phyloP scores from a whole-genome alignment of 2,888 invertebrate genomes.

The Monoplex corrugatus region DNA sequence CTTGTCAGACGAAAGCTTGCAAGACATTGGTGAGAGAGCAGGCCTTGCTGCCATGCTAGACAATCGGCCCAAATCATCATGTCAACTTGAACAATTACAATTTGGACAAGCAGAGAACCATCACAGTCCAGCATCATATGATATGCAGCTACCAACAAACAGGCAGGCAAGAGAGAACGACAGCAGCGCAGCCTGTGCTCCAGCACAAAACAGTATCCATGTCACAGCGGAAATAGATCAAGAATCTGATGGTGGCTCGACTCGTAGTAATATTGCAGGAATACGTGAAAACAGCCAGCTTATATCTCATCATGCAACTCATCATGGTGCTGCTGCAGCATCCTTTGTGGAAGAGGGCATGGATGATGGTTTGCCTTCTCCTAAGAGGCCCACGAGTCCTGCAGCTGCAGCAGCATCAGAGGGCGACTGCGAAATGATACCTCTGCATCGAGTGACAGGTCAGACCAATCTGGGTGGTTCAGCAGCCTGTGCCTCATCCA shows the following conservation, averaged over 20 bases:
- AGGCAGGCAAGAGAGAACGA: background rate
- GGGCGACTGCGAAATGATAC: background rate
- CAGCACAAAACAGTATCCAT: background rate
- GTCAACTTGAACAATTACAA: slow-evolving; percentile 40
- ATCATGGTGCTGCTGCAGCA: slow-evolving; percentile 24
- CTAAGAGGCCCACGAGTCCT: background rate
- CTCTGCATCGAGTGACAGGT: background rate
- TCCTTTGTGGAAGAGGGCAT: background rate
- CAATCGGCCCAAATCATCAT: slow-evolving; percentile 14
- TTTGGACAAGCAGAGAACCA: background rate
- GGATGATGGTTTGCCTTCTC: background rate
- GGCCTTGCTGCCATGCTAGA: background rate
- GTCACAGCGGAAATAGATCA: background rate
- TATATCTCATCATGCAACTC: background rate
- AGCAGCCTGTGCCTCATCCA: slow-evolving; percentile 19
- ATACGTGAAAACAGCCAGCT: too few species aligned
- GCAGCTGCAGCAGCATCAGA: slow-evolving; percentile 6
- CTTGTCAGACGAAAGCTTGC: background rate
- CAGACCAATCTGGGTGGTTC: background rate
- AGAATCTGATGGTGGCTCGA: background rate
- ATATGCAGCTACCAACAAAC: background rate
- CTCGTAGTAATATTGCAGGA: background rate
- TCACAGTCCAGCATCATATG: background rate
- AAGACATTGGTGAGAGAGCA: background rate
- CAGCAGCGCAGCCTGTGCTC: slow-evolving; percentile 23